These are phyloP conservation scores for Xenopus laevis DNA, from an alignment of 2,113 vertebrate species.

Conservation along the genomic window DNA sequence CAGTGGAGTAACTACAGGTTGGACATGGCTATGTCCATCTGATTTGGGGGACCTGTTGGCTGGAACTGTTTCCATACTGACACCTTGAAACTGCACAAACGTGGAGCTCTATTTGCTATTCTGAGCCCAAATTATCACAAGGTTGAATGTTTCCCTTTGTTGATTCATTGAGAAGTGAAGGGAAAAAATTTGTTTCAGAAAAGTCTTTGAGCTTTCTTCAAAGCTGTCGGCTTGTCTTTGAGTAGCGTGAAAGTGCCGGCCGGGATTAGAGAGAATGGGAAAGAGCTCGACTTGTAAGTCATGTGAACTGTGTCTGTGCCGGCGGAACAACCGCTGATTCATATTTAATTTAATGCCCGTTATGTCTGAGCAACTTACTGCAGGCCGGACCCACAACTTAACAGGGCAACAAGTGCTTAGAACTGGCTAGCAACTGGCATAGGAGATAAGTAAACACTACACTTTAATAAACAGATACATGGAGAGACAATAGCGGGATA, in stretches of 20 bases:
- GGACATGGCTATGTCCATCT: too few relatives aligned
- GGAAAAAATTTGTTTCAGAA: conserved; percentile 45
- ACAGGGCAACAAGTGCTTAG: too few relatives aligned
- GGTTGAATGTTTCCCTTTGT: conserved; percentile 43
- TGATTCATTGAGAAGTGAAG: conserved; percentile 50
- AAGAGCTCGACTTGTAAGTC: conserved; percentile 53
- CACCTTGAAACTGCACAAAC: conserved; percentile 8
- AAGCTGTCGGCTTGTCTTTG: conserved; percentile 62
- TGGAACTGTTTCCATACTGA: neutral
- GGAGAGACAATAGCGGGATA: too few relatives aligned
- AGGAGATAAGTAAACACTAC: too few relatives aligned
- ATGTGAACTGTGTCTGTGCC: conserved; percentile 43
- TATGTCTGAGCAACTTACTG: too few relatives aligned
- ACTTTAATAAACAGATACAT: too few relatives aligned
- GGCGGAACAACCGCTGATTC: conserved; percentile 42
- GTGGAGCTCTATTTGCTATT: conserved; percentile 33
- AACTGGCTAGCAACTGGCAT: too few relatives aligned
- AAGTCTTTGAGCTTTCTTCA: conserved; percentile 61
- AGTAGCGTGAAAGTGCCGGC: conserved; percentile 60
- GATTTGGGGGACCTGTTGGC: too few relatives aligned
- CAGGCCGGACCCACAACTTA: too few relatives aligned
- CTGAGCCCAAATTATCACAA: conserved; percentile 49
- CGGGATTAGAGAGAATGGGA: conserved; percentile 58
- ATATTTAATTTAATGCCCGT: conserved; percentile 48
- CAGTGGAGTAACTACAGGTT: too few relatives aligned